Conservation (phyloP, 2,888 invertebrate species). For the Agrilus mali region DNA sequence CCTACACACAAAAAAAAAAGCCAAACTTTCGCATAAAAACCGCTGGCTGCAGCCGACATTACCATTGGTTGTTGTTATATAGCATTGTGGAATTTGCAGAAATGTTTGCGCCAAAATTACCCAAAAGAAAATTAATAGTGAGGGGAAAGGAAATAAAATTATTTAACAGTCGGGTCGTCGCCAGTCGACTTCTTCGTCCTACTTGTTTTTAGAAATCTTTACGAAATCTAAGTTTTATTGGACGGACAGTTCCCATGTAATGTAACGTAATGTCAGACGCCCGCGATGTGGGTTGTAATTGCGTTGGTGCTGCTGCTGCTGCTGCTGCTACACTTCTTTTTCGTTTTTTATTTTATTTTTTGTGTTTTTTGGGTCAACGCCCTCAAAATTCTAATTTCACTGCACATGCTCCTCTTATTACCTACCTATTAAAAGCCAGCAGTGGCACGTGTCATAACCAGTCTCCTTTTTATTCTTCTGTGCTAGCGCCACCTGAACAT, state of each 20-base stretch:
- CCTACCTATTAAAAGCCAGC: too few relatives aligned
- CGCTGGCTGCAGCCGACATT: too few relatives aligned
- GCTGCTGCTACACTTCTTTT: conserved; percentile 21
- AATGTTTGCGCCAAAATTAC: neutral
- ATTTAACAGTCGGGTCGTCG: conserved; percentile 4
- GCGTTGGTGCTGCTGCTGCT: conserved; percentile 31
- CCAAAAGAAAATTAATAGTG: neutral
- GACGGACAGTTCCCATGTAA: too few relatives aligned
- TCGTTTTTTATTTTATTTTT: too few relatives aligned
- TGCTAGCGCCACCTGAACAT: too few relatives aligned
- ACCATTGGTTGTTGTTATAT: too few relatives aligned
- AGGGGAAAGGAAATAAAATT: neutral
- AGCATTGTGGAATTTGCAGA: too few relatives aligned
- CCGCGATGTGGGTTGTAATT: conserved; percentile 20
- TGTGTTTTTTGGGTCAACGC: conserved; percentile 23
- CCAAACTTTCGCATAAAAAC: too few relatives aligned
- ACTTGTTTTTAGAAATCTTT: conserved; percentile 20
- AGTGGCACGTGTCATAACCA: too few relatives aligned
- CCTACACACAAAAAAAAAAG: too few relatives aligned
- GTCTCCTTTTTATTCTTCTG: too few relatives aligned
- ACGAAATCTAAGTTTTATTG: conserved; percentile 25
- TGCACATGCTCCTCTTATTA: too few relatives aligned
- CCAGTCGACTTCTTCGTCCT: conserved; percentile 20
- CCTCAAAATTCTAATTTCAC: conserved; percentile 11
- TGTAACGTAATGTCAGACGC: conserved; percentile 15